Percentiles rank a stretch among this genome's conserved stretches.
Evolutionary conservation across 2,888 invertebrate species (phyloP).

Genomic region (Catocala nupta): DNA sequence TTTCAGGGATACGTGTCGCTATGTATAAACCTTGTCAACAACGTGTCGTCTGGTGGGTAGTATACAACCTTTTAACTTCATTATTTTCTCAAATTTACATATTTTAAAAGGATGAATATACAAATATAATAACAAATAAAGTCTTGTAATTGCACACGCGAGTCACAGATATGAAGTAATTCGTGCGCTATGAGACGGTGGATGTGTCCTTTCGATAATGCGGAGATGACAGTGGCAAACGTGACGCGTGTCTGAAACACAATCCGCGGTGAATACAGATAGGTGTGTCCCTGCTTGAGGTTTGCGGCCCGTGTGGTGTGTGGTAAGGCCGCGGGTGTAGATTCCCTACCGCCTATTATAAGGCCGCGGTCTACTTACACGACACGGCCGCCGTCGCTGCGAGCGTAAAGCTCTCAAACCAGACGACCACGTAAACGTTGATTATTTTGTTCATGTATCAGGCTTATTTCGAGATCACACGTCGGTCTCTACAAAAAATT

Average conservation of each 20-base stretch:
- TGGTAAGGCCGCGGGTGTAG: conserved; percentile 49
- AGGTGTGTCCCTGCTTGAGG: conserved; percentile 54
- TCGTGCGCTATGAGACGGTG: conserved; percentile 25
- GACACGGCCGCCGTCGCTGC: neutral
- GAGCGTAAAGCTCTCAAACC: conserved; percentile 12
- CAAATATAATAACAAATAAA: too few relatives aligned
- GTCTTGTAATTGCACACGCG: conserved; percentile 23
- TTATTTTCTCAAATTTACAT: too few relatives aligned
- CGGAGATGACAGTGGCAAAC: conserved; percentile 35
- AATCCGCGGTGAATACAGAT: conserved; percentile 58
- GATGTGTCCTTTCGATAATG: conserved; percentile 46
- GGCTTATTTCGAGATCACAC: conserved; percentile 34
- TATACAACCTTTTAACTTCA: too few relatives aligned
- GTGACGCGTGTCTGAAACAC: conserved; percentile 58
- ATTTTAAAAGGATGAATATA: too few relatives aligned
- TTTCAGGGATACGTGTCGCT: too few relatives aligned
- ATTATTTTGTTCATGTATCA: conserved; percentile 16
- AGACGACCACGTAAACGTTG: conserved; percentile 6
- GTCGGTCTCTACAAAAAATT: conserved; percentile 25
- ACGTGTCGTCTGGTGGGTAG: too few relatives aligned
- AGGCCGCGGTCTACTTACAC: conserved; percentile 24
- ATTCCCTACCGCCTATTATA: conserved; percentile 50
- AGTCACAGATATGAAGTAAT: conserved; percentile 31
- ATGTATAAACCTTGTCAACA: too few relatives aligned
- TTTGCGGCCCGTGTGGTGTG: conserved; percentile 59